A percentile compares a stretch with the other conserved stretches of the same genome.
phyloP scores from a whole-genome alignment of 2,113 vertebrate genomes.

The Neopipo cinnamomea region DNA sequence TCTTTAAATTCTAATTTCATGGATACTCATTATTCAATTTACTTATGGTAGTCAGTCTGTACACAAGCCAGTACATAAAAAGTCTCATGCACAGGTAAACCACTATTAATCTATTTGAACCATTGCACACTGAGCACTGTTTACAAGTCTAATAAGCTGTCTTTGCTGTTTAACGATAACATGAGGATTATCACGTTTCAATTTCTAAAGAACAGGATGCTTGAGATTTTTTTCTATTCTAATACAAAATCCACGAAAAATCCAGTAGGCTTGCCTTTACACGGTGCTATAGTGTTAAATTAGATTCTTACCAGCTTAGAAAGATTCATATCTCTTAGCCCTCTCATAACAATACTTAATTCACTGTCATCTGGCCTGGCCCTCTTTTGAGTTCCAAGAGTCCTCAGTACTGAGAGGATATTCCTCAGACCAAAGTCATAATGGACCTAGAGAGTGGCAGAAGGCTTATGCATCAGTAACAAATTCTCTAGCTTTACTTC shows the following conservation, averaged over 20 bases:
- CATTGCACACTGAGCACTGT: neutral
- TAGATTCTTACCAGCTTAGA: constrained; percentile 76
- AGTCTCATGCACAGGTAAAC: neutral
- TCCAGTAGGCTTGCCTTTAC: neutral
- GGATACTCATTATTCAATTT: neutral
- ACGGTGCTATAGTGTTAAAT: neutral
- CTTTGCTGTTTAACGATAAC: neutral
- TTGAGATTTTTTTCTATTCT: neutral
- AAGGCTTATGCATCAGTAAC: neutral
- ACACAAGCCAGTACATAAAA: neutral
- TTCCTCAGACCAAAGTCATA: constrained; percentile 82
- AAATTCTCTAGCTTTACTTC: neutral
- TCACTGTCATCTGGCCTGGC: constrained; percentile 75
- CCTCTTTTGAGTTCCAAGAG: constrained; percentile 79
- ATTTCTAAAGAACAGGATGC: neutral
- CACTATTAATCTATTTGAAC: neutral
- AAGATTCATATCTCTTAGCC: constrained; percentile 81
- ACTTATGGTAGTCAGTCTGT: neutral
- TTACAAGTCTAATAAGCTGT: neutral
- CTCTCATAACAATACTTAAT: constrained; percentile 79
- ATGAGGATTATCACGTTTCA: neutral
- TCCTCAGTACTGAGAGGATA: constrained; percentile 79
- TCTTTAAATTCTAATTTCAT: neutral
- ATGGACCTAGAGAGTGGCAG: constrained; percentile 68
- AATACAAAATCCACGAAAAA: neutral